phyloP scores from a whole-genome alignment of 2,113 vertebrate genomes.

The Rhynchomys soricoides region DNA sequence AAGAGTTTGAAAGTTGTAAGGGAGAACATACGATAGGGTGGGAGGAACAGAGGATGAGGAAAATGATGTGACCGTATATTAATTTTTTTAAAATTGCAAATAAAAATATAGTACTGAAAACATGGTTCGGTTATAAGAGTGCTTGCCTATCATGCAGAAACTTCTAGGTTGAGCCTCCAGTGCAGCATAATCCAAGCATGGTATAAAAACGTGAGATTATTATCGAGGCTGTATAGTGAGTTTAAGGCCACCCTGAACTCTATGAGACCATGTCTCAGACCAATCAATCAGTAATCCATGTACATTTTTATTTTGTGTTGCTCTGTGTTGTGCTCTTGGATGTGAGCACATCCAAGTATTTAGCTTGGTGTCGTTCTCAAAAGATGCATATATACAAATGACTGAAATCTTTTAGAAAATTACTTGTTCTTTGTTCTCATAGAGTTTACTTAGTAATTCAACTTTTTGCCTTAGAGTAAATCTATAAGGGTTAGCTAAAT shows the following conservation, averaged over 20 bases:
- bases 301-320: neutral
- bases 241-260: neutral
- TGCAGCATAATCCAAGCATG: neutral
- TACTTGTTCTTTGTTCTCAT: conserved; percentile 69
- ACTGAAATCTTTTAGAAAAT: conserved; percentile 46
- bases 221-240: no score
- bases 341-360: neutral
- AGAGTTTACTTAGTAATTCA: conserved; percentile 73
- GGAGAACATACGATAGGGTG: neutral
- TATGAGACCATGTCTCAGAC: neutral
- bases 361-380: neutral
- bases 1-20: neutral
- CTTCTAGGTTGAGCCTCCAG: neutral
- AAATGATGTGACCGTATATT: neutral
- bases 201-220: neutral
- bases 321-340: neutral
- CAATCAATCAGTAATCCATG: neutral
- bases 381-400: neutral
- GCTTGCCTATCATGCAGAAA: neutral
- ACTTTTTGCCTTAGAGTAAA: conserved; percentile 64
- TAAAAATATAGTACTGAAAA: neutral
- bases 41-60: neutral
- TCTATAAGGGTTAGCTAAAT: conserved; percentile 81
- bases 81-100: neutral
- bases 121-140: neutral